These are phyloP conservation scores for Psophia crepitans DNA, from an alignment of 2,113 vertebrate species.

Conservation along the genomic window DNA sequence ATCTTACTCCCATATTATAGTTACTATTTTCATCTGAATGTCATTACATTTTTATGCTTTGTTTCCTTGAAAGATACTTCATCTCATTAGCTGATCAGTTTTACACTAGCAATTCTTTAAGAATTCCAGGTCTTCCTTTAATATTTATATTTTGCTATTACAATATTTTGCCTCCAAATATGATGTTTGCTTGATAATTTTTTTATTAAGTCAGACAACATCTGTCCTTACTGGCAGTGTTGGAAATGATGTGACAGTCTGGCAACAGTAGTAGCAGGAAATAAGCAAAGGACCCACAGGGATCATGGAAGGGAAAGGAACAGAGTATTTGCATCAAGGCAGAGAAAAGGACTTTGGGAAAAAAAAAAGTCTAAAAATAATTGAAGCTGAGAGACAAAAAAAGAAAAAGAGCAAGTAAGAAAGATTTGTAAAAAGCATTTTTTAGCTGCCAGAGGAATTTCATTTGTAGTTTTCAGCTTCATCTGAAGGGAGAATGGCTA, in stretches of 20 bases:
- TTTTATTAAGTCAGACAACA: not conserved
- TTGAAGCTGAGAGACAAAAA: not conserved
- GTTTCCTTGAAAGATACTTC: not conserved
- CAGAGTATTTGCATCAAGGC: not conserved
- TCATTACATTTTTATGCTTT: not conserved
- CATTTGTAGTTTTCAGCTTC: not conserved
- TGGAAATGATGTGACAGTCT: not conserved
- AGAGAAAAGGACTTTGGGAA: not conserved
- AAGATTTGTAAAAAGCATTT: not conserved
- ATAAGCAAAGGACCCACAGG: not conserved
- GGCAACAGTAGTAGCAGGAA: not conserved
- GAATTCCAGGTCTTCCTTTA: not conserved
- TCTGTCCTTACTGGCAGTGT: not conserved
- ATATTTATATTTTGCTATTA: not conserved
- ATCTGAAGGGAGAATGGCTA: not conserved
- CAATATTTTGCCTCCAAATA: not conserved
- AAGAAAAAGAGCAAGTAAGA: not conserved
- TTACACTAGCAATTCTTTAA: not conserved
- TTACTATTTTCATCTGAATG: not conserved
- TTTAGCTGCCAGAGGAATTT: not conserved
- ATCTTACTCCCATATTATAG: not conserved
- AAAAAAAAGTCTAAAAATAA: not conserved
- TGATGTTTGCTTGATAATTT: not conserved
- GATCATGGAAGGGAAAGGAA: not conserved
- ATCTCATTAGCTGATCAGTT: not conserved